Evolutionary conservation across 1,140 invertebrate genomes (phyloP), one percentile per base, ranked within the genome.

Genomic region (Rhopalosiphum maidis): DNA sequence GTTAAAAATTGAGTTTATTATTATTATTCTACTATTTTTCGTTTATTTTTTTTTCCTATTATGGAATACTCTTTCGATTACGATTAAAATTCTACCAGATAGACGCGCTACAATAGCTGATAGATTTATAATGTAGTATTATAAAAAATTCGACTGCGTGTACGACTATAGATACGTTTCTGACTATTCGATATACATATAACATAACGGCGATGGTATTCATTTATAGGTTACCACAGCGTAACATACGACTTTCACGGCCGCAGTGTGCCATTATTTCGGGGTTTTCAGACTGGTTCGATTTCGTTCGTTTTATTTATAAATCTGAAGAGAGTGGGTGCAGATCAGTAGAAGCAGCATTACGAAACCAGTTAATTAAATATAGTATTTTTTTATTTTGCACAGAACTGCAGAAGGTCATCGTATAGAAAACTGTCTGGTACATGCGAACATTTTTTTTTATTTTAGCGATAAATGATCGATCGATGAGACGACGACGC

Each of bases 301-400:
- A 85, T 43, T 85, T 77, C 41, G 21, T 93, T 93, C 21, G 30
- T 92, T 92, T 93, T 37, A 83, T 55, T 51, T 15, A 35, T n/a
- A n/a, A 30, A 30, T 85, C 77, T 7, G 35, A 37, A 37, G 30
- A 51, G 90, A 83, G 90, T 25, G 43, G 68, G 68, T 83, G 68
- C 68, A 83, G 51, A 92, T 37, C 18, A 30, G 25, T 43, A 25
- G 43, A n/a, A 22, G 60, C 60, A n/a, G 30, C 55, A 22, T 93
- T 93, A 85, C 82, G 23, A 85, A 83, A 93, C 91, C 77, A 54
- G 82, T 85, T 85, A 85, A 93, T 93, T 93, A 55, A 93, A 85
- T 85, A 46, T 21, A 43, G 46, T 35, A 30, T 83, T 54, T 85
- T 85, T 54, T 86, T 55, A 86, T 54, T 51, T 48, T 35, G 41